Conservation (phyloP, 1,140 invertebrate species). For the Leptonema lineaticorne region DNA sequence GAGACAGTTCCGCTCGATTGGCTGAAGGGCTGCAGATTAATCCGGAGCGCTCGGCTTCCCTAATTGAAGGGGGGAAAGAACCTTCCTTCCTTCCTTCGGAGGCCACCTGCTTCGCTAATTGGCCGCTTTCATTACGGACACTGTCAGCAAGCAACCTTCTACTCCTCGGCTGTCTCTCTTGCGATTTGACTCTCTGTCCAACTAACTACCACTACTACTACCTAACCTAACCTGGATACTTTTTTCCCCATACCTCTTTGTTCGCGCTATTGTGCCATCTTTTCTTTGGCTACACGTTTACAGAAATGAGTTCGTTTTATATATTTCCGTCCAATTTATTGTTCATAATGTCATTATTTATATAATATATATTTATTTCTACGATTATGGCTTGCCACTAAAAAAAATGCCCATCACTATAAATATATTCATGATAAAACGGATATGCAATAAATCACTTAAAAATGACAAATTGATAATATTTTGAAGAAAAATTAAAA, state of each 20-base stretch:
- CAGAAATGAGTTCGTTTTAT: too few species aligned
- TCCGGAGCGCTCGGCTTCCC: conserved; percentile 55
- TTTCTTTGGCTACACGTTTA: too few species aligned
- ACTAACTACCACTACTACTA: too few species aligned
- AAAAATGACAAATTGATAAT: background rate
- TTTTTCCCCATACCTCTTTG: too few species aligned
- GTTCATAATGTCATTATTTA: too few species aligned
- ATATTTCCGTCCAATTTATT: too few species aligned
- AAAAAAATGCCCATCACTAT: background rate
- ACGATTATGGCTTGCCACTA: too few species aligned
- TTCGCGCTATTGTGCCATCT: too few species aligned
- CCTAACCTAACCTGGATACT: too few species aligned
- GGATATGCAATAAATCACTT: background rate
- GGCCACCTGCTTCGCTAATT: conserved; percentile 54
- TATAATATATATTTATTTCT: too few species aligned
- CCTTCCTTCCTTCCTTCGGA: conserved; percentile 36
- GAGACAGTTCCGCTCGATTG: conserved; percentile 53
- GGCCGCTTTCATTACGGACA: conserved; percentile 56
- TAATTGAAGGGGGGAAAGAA: conserved; percentile 55
- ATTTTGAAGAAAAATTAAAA: background rate
- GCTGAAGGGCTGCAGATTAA: conserved; percentile 44
- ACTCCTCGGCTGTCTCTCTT: background rate
- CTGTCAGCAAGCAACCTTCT: conserved; percentile 45
- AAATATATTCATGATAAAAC: background rate
- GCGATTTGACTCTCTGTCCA: background rate